Conservation (phyloP, 2,797 vertebrate genomes). For the Sus cebifrons region DNA sequence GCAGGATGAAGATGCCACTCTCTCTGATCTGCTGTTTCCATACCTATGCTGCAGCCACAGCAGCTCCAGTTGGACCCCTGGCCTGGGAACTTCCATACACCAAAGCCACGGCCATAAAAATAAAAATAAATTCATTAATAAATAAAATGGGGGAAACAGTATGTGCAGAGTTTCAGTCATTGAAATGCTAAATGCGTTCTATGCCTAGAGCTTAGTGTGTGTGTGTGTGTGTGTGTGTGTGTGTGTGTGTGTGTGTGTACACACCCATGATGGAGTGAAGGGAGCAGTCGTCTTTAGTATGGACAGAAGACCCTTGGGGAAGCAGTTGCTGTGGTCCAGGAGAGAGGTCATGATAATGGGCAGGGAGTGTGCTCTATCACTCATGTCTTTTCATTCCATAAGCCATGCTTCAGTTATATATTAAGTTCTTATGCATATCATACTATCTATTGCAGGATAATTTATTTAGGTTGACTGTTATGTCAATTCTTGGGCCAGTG, state of each 20-base stretch:
- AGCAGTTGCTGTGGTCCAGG: not conserved
- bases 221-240: no score
- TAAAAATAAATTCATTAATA: no score
- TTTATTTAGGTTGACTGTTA: not conserved
- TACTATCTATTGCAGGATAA: not conserved
- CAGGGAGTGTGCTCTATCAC: not conserved
- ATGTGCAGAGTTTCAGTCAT: not conserved
- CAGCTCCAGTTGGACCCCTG: no score
- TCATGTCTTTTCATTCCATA: not conserved
- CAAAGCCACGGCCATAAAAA: no score
- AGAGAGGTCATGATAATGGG: not conserved
- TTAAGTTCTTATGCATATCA: not conserved
- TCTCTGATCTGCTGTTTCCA: no score
- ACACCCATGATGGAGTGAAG: accelerated
- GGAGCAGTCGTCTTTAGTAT: no score
- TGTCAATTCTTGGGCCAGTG: not conserved
- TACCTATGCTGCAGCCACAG: no score
- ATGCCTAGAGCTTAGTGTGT: not conserved
- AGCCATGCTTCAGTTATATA: not conserved
- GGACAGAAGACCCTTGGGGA: not conserved
- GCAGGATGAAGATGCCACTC: no score
- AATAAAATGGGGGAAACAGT: not conserved
- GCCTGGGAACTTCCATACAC: no score
- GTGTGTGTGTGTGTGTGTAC: no score
- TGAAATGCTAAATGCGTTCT: not conserved